Conservation (phyloP, 1,140 invertebrate species). For the Varroa destructor region DNA sequence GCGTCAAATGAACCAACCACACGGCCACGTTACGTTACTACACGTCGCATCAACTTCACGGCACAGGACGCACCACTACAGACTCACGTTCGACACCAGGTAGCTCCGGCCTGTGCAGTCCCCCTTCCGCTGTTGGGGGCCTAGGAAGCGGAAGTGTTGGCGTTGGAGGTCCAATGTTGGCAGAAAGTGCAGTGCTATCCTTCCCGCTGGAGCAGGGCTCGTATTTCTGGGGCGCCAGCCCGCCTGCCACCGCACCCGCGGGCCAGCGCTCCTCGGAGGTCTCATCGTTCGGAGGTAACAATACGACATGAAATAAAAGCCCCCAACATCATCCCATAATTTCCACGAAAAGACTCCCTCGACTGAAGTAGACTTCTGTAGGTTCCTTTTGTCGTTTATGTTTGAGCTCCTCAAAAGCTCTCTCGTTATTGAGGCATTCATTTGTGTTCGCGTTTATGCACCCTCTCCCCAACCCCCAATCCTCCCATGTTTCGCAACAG, state of each 20-base stretch:
- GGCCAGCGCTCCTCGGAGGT: constrained; percentile 20
- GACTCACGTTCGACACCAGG: constrained; percentile 26
- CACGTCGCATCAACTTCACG: no score
- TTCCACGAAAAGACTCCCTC: no score
- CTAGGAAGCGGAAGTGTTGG: neutral
- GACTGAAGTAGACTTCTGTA: no score
- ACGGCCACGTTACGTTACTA: no score
- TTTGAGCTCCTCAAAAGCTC: no score
- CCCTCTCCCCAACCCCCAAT: no score
- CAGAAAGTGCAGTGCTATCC: constrained; percentile 24
- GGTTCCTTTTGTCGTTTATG: no score
- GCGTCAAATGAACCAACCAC: no score
- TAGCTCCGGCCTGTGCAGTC: constrained; percentile 21
- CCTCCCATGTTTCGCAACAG: no score
- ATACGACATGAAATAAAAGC: neutral
- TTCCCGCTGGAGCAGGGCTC: constrained; percentile 25
- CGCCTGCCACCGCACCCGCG: neutral
- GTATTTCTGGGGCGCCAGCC: constrained; percentile 20
- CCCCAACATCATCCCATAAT: no score
- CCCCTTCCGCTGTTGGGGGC: neutral
- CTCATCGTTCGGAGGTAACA: constrained; percentile 28
- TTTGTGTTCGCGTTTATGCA: no score
- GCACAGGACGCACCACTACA: constrained; percentile 22
- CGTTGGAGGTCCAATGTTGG: constrained; percentile 12
- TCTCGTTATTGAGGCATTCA: no score